phyloP scores from a whole-genome alignment of 1,140 invertebrate species.

The Protaetia brevitarsis region DNA sequence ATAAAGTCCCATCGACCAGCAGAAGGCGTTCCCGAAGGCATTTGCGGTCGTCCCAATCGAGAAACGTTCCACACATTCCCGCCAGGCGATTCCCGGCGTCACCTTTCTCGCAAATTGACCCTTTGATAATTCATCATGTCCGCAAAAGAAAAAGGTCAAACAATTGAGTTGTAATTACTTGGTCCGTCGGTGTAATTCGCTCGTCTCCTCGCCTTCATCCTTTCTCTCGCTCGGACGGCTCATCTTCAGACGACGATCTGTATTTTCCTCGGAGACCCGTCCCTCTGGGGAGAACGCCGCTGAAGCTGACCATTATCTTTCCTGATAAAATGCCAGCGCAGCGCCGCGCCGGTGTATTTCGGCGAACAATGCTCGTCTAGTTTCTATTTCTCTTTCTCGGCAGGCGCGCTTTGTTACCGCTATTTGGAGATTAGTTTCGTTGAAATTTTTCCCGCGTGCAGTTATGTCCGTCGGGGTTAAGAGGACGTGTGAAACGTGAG shows the following conservation, averaged over 20 bases:
- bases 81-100: neutral
- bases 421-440: constrained; percentile 9
- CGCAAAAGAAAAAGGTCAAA: constrained; percentile 13
- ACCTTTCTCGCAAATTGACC: constrained; percentile 6
- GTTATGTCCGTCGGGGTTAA: neutral
- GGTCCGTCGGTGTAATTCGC: neutral
- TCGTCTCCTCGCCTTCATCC: neutral
- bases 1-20: neutral
- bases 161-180: constrained; percentile 17
- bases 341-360: neutral
- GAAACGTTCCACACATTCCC: neutral
- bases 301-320: constrained; percentile 9
- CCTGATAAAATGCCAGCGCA: constrained; percentile 1
- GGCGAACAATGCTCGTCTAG: neutral
- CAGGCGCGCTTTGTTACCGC: neutral
- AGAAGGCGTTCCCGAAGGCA: neutral
- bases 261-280: neutral
- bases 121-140: constrained; percentile 16
- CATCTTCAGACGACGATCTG: neutral
- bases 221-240: no score
- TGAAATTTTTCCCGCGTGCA: neutral
- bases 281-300: neutral
- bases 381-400: neutral
- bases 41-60: neutral
- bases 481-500: neutral